Percentiles rank a stretch among this genome's conserved stretches.
phyloP scores from a whole-genome alignment of 2,888 invertebrate species.

The Machimus atricapillus region DNA sequence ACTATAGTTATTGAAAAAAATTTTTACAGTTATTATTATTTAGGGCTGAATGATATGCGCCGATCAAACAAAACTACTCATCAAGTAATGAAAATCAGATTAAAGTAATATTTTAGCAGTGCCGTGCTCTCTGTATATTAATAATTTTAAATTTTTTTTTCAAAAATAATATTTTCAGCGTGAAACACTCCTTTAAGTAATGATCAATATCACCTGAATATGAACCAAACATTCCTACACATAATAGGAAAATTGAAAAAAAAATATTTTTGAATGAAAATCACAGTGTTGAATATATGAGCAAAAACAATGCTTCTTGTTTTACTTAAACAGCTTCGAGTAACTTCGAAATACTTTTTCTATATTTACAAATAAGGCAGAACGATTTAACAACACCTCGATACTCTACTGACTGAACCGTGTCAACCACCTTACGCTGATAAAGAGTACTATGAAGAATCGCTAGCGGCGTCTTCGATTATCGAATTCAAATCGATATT shows the following conservation, averaged over 20 bases:
- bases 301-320: constrained; percentile 8
- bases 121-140: too few species aligned
- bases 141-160: too few species aligned
- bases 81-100: too few species aligned
- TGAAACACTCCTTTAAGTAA: constrained; percentile 16
- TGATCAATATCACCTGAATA: background rate
- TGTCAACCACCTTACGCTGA: background rate
- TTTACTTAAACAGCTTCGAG: constrained; percentile 11
- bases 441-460: constrained; percentile 62
- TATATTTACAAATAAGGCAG: constrained; percentile 29
- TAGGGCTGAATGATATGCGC: too few species aligned
- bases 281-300: constrained; percentile 21
- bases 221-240: background rate
- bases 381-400: constrained; percentile 3
- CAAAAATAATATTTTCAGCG: background rate
- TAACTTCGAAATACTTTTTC: background rate
- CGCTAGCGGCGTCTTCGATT: constrained; percentile 62
- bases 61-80: too few species aligned
- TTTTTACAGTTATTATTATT: too few species aligned
- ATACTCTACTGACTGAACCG: background rate
- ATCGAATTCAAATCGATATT: constrained; percentile 63
- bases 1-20: too few species aligned
- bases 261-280: background rate
- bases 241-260: background rate
- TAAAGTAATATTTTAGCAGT: too few species aligned